A percentile compares a stretch with the other conserved stretches of the same genome.
Conservation (phyloP, 2,888 invertebrate genomes). For the Drosophila conformis region DNA sequence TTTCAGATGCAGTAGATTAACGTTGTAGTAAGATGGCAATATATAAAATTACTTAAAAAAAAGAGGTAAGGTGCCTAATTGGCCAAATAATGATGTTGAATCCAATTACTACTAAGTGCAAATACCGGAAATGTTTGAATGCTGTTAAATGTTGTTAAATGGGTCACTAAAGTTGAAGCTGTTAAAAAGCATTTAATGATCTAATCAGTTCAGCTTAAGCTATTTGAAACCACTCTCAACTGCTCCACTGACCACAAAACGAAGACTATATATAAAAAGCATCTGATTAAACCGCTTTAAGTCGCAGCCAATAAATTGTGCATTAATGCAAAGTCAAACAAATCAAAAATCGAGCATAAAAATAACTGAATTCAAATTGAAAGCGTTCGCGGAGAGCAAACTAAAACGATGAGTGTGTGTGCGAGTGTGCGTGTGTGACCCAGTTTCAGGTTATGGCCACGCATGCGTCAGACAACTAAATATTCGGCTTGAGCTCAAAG, state of each 20-base stretch:
- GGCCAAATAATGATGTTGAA: background rate
- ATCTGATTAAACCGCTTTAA: constrained; percentile 46
- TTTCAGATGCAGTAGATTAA: background rate
- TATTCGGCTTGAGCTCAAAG: constrained; percentile 31
- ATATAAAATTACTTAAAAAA: background rate
- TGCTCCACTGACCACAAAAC: constrained; percentile 67
- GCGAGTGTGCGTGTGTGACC: constrained; percentile 53
- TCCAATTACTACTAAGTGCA: constrained; percentile 11
- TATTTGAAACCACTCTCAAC: constrained; percentile 12
- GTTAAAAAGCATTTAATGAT: constrained; percentile 43
- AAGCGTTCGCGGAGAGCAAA: constrained; percentile 45
- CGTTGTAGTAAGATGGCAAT: background rate
- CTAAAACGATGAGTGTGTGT: constrained; percentile 3
- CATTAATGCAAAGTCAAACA: constrained; percentile 70
- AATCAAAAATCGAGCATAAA: constrained; percentile 58
- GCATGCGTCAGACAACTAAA: constrained; percentile 57
- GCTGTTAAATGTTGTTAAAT: constrained; percentile 4
- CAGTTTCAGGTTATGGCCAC: constrained; percentile 58
- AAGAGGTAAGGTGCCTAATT: background rate
- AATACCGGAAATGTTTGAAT: constrained; percentile 43
- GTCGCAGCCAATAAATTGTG: constrained; percentile 46
- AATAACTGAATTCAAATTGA: constrained; percentile 63
- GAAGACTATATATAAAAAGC: constrained; percentile 1
- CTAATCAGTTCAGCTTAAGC: constrained; percentile 31
- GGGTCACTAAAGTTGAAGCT: constrained; percentile 5